These are phyloP conservation scores for Solenodon paradoxus DNA, from an alignment of 2,113 vertebrate genomes.

Conservation along the genomic window DNA sequence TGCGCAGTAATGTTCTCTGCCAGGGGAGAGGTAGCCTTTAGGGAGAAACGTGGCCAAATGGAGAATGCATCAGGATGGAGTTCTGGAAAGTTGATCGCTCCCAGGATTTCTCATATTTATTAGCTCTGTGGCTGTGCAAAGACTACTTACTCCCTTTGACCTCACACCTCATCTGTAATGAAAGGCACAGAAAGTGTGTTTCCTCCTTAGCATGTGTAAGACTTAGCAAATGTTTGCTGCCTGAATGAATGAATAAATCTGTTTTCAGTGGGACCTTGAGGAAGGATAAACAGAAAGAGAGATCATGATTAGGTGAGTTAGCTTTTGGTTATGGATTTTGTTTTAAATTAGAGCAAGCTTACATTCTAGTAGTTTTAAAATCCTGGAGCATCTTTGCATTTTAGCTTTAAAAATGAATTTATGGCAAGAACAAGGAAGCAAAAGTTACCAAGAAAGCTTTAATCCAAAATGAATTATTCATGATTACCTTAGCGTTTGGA, in stretches of 20 bases:
- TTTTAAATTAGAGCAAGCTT: background rate
- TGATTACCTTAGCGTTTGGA: conserved; percentile 9
- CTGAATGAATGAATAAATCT: background rate
- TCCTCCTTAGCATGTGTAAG: background rate
- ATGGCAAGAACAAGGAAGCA: background rate
- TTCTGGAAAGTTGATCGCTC: background rate
- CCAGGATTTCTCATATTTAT: background rate
- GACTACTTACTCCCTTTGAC: background rate
- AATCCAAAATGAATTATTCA: background rate
- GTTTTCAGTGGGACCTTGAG: background rate
- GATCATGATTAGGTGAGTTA: background rate
- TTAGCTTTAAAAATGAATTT: conserved; percentile 24
- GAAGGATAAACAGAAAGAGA: background rate
- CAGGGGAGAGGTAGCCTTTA: background rate
- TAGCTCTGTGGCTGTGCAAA: background rate
- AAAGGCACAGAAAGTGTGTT: background rate
- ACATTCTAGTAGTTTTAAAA: background rate
- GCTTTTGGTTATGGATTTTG: background rate
- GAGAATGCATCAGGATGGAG: background rate
- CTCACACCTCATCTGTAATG: background rate
- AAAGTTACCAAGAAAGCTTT: background rate
- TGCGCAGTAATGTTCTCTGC: background rate
- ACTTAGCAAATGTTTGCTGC: background rate
- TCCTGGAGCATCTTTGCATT: background rate
- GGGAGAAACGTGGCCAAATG: background rate